phyloP scores from a whole-genome alignment of 2,888 invertebrate species.

The Brachyptera risi region DNA sequence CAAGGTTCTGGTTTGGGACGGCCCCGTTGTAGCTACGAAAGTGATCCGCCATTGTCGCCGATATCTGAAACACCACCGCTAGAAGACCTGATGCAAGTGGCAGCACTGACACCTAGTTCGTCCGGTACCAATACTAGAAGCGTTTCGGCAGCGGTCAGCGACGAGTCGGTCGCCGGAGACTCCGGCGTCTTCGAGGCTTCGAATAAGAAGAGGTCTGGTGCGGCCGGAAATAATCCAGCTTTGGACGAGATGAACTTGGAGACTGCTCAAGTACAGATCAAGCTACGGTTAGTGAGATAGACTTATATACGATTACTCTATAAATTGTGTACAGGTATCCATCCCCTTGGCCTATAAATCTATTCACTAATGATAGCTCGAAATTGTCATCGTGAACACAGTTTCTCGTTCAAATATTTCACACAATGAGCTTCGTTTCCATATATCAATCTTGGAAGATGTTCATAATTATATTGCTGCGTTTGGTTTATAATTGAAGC shows the following conservation, averaged over 20 bases:
- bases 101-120: conserved; percentile 30
- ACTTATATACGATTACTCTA: background rate
- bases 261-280: conserved; percentile 93
- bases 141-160: conserved; percentile 94
- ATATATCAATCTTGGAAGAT: too few relatives aligned
- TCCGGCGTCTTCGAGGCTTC: conserved; percentile 90
- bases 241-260: conserved; percentile 56
- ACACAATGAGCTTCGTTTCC: too few relatives aligned
- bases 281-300: conserved; percentile 57
- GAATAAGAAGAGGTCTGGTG: conserved; percentile 50
- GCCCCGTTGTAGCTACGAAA: conserved; percentile 41
- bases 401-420: too few relatives aligned
- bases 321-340: too few relatives aligned
- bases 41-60: conserved; percentile 69
- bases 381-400: too few relatives aligned
- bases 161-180: conserved; percentile 95
- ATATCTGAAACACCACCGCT: conserved; percentile 78
- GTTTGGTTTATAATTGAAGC: too few relatives aligned
- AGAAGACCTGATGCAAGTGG: conserved; percentile 33
- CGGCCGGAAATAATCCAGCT: conserved; percentile 40
- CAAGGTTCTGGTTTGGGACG: conserved; percentile 56
- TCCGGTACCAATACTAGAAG: conserved; percentile 79
- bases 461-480: too few relatives aligned
- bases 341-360: too few relatives aligned
- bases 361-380: too few relatives aligned